Evolutionary conservation across 1,140 invertebrate genomes (phyloP).

Genomic region (Zophobas morio): DNA sequence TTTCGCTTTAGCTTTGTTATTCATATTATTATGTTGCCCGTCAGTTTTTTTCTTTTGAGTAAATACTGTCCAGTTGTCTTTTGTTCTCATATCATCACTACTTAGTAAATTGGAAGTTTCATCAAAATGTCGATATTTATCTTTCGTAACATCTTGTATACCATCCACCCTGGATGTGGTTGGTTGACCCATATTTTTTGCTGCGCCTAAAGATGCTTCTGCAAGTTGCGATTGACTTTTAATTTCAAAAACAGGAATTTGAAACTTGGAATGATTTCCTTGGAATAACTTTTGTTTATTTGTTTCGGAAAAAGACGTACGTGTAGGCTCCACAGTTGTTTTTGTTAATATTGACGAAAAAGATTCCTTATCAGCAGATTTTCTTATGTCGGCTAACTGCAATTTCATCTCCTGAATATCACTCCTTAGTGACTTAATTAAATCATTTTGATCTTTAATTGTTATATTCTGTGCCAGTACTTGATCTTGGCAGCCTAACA

Average conservation of each 20-base stretch:
- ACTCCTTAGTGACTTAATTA: background rate
- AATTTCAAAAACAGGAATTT: no score
- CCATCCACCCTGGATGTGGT: no score
- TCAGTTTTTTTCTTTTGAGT: background rate
- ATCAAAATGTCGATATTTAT: no score
- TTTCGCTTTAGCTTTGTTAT: background rate
- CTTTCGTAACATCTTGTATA: no score
- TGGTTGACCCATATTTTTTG: no score
- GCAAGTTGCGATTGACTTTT: no score
- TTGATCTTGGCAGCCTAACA: background rate
- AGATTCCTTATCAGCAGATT: background rate
- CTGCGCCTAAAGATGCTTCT: no score
- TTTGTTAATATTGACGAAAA: background rate
- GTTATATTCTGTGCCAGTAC: background rate
- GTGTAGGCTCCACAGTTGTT: background rate
- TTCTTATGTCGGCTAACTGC: background rate
- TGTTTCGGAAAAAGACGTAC: background rate
- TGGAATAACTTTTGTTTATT: background rate
- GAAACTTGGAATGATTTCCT: no score
- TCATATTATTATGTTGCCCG: background rate
- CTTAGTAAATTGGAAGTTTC: no score
- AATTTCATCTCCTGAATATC: background rate
- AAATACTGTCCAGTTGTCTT: background rate
- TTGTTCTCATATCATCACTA: background rate
- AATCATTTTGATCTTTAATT: constrained; percentile 1